These are phyloP conservation scores for Aphodius sticticus DNA, from an alignment of 2,888 invertebrate species.

Conservation along the genomic window DNA sequence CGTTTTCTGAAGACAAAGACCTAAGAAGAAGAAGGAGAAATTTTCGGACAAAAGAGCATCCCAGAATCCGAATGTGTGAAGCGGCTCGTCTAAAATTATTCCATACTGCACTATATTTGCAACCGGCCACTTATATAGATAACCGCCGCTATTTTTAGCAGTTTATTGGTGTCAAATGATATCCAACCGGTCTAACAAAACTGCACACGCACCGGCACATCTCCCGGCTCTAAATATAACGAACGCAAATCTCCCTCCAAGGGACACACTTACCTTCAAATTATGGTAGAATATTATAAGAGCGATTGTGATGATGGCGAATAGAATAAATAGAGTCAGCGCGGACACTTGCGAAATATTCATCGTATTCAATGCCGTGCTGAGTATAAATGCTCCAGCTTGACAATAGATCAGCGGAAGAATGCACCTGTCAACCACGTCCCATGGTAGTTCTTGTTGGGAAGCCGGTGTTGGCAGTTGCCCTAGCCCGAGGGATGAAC, in stretches of 20 bases:
- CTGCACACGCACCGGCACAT: constrained; percentile 6
- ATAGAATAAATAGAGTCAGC: constrained; percentile 81
- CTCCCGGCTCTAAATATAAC: constrained; percentile 16
- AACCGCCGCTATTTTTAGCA: constrained; percentile 32
- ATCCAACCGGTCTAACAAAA: constrained; percentile 1
- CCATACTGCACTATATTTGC: neutral
- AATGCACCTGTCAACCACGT: constrained; percentile 74
- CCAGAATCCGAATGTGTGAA: neutral
- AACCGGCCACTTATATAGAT: constrained; percentile 19
- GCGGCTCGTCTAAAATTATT: neutral
- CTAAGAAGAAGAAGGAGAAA: too few species aligned
- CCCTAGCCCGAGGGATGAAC: constrained; percentile 60
- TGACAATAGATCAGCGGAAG: constrained; percentile 83
- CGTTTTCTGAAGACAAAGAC: too few species aligned
- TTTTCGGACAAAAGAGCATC: too few species aligned
- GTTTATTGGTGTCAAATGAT: constrained; percentile 37
- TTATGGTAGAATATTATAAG: constrained; percentile 85
- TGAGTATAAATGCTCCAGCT: constrained; percentile 78
- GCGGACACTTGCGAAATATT: constrained; percentile 80
- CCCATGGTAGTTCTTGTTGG: constrained; percentile 72
- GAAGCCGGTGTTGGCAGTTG: constrained; percentile 66
- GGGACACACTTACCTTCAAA: constrained; percentile 72
- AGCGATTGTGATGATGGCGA: constrained; percentile 76
- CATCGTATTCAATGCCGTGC: constrained; percentile 74
- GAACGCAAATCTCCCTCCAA: neutral